These are phyloP conservation scores for Glyphotaelius pellucidus DNA, from an alignment of 2,888 invertebrate genomes.

Conservation along the genomic window DNA sequence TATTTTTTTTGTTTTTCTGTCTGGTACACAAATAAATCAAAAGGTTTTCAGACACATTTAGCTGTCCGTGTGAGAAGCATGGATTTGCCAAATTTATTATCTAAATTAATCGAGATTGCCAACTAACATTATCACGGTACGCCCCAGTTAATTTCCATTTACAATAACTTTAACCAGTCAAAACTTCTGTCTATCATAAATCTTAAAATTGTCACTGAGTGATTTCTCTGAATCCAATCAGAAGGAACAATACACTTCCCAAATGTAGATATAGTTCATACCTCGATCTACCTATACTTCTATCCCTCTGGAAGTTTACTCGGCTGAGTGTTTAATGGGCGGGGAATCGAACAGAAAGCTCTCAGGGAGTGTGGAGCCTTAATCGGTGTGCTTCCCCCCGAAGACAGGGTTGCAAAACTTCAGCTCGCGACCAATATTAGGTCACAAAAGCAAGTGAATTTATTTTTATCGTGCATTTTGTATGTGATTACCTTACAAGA, in stretches of 20 bases:
- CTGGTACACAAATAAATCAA: too few species aligned
- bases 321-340: not conserved
- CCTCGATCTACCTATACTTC: too few species aligned
- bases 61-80: too few species aligned
- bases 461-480: too few species aligned
- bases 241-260: not conserved
- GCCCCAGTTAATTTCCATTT: not conserved
- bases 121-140: not conserved
- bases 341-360: not conserved
- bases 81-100: too few species aligned
- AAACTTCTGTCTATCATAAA: not conserved
- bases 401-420: not conserved
- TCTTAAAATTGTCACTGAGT: constrained; percentile 2
- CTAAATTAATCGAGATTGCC: too few species aligned
- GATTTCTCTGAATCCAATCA: not conserved
- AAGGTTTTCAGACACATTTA: too few species aligned
- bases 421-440: not conserved
- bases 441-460: not conserved
- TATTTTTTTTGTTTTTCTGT: too few species aligned
- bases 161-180: not conserved
- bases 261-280: not conserved
- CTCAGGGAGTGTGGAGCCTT: not conserved
- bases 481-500: too few species aligned
- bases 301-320: not conserved
- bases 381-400: not conserved